Evolutionary conservation across 2,113 vertebrate species (phyloP).

Genomic region (Probosciger aterrimus): DNA sequence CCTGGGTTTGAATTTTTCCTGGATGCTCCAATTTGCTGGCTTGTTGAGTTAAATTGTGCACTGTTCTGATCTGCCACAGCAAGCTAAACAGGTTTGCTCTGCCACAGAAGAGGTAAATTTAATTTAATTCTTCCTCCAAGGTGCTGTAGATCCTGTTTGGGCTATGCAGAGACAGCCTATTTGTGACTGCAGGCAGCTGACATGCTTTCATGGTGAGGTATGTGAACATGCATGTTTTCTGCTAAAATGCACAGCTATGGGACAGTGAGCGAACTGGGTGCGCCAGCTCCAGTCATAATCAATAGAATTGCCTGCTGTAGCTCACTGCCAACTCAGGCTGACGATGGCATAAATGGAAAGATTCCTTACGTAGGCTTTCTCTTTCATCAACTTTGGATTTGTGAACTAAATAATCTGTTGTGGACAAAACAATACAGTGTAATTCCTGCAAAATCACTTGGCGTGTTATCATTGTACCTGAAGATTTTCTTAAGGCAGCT

Average conservation of each 20-base stretch:
- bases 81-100: neutral
- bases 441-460: conserved; percentile 33
- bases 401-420: neutral
- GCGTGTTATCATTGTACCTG: neutral
- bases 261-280: neutral
- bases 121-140: neutral
- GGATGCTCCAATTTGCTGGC: neutral
- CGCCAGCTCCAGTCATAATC: neutral
- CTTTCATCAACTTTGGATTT: conserved; percentile 20
- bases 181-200: neutral
- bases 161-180: neutral
- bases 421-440: conserved; percentile 9
- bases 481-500: conserved; percentile 17
- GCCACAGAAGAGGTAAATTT: neutral
- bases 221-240: neutral
- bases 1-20: neutral
- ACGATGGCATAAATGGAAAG: neutral
- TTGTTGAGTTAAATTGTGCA: neutral
- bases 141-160: neutral
- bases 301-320: neutral
- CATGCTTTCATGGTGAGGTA: neutral
- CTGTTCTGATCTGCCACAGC: neutral
- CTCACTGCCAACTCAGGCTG: neutral
- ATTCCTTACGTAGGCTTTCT: neutral
- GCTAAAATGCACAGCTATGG: neutral